phyloP scores from a whole-genome alignment of 2,888 invertebrate species.

The Torymus auratus region DNA sequence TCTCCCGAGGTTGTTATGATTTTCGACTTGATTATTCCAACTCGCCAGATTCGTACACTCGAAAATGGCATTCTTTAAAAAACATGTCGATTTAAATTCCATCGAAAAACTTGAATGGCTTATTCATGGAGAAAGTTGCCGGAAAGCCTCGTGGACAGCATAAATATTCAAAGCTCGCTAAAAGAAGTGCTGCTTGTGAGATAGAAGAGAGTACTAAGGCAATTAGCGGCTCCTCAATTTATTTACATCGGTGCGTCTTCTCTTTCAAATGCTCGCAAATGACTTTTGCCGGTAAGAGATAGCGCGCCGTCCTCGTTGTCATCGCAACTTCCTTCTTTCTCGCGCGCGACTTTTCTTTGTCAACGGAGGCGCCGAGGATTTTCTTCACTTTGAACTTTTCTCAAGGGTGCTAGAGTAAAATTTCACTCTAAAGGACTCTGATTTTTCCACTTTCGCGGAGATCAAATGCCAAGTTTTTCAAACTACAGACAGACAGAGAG shows the following conservation, averaged over 20 bases:
- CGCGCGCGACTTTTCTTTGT: conserved; percentile 40
- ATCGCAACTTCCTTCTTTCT: too few species aligned
- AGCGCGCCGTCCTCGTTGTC: neutral
- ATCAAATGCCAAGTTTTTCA: conserved; percentile 50
- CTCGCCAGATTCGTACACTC: too few species aligned
- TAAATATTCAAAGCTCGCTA: too few species aligned
- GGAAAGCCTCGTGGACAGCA: too few species aligned
- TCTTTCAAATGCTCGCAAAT: conserved; percentile 29
- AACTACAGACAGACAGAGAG: neutral
- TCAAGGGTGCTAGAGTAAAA: conserved; percentile 14
- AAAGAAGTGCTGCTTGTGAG: too few species aligned
- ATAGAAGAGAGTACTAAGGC: neutral
- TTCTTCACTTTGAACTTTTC: conserved; percentile 46
- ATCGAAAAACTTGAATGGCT: too few species aligned
- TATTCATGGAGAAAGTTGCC: too few species aligned
- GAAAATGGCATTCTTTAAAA: too few species aligned
- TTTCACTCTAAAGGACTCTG: conserved; percentile 35
- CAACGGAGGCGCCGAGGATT: conserved; percentile 17
- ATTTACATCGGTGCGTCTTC: conserved; percentile 22
- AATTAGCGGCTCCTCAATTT: conserved; percentile 34
- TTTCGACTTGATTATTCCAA: too few species aligned
- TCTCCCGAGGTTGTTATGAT: too few species aligned
- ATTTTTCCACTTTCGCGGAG: conserved; percentile 39
- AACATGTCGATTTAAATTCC: too few species aligned
- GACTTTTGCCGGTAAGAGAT: conserved; percentile 27